Evolutionary conservation across 2,797 vertebrate species (phyloP).

Genomic region (Molossus alvarezi): DNA sequence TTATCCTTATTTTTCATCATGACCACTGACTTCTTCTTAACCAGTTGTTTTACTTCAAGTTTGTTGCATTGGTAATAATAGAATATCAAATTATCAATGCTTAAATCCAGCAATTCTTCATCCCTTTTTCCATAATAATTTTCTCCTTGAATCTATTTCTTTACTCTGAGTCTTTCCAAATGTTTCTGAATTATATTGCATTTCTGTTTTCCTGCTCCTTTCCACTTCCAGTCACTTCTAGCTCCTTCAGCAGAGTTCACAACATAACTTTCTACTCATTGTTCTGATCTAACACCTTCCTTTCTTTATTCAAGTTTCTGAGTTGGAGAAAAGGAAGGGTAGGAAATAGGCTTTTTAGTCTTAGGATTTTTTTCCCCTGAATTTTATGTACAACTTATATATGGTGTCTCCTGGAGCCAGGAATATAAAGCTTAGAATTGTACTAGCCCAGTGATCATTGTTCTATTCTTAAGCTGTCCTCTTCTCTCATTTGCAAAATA

Average conservation of each 20-base stretch:
- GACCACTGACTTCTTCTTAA: not conserved
- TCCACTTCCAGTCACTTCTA: not conserved
- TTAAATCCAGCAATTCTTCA: slow-evolving; percentile 32
- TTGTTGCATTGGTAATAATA: slow-evolving; percentile 6
- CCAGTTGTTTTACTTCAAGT: slow-evolving; percentile 37
- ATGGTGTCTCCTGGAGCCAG: not conserved
- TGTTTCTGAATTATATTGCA: slow-evolving; percentile 22
- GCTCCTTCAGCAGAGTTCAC: not conserved
- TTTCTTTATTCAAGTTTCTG: slow-evolving; percentile 59
- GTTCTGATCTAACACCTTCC: not conserved
- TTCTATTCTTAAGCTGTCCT: not conserved
- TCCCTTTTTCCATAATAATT: not conserved
- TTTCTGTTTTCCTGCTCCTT: not conserved
- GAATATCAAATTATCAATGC: slow-evolving; percentile 3
- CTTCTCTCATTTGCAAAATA: not conserved
- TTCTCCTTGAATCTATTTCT: slow-evolving; percentile 1
- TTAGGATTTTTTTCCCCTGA: not conserved
- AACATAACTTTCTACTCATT: not conserved
- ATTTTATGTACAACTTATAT: not conserved
- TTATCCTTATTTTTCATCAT: not conserved
- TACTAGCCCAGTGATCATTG: not conserved
- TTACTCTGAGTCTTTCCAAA: slow-evolving; percentile 43
- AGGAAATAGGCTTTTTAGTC: not conserved
- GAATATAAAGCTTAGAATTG: not conserved
- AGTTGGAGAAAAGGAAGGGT: slow-evolving; percentile 13